These are phyloP conservation scores for Hormaphis cornu DNA, from an alignment of 1,140 invertebrate species.

Conservation along the genomic window DNA sequence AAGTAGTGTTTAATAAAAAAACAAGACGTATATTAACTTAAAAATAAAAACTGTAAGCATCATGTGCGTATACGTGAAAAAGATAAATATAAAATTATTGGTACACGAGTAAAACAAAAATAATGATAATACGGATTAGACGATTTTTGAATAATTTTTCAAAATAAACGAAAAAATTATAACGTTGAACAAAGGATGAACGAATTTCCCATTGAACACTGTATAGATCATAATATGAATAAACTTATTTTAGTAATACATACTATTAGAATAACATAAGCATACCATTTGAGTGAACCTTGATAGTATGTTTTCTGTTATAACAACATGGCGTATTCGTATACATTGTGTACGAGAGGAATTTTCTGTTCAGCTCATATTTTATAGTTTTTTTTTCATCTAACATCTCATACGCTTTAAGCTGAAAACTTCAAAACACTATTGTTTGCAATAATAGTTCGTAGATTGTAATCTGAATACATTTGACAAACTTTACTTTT, in stretches of 20 bases:
- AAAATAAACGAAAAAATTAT: too few relatives aligned
- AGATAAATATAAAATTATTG: too few relatives aligned
- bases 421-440: neutral
- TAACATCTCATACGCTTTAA: neutral
- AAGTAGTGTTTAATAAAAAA: too few relatives aligned
- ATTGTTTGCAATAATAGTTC: conserved; percentile 12
- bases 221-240: neutral
- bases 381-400: conserved; percentile 3
- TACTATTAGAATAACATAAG: conserved; percentile 9
- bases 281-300: neutral
- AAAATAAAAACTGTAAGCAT: too few relatives aligned
- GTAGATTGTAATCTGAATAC: conserved; percentile 1
- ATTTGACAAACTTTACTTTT: neutral
- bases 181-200: neutral
- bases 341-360: neutral
- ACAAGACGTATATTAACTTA: too few relatives aligned
- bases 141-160: too few relatives aligned
- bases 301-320: neutral
- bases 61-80: too few relatives aligned
- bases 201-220: neutral
- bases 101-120: too few relatives aligned
- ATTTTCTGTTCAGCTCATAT: conserved; percentile 3
- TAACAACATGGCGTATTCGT: neutral
- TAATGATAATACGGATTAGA: too few relatives aligned
- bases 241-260: neutral